Conservation (phyloP, 2,797 vertebrate species). For the Poeciliopsis infans region DNA sequence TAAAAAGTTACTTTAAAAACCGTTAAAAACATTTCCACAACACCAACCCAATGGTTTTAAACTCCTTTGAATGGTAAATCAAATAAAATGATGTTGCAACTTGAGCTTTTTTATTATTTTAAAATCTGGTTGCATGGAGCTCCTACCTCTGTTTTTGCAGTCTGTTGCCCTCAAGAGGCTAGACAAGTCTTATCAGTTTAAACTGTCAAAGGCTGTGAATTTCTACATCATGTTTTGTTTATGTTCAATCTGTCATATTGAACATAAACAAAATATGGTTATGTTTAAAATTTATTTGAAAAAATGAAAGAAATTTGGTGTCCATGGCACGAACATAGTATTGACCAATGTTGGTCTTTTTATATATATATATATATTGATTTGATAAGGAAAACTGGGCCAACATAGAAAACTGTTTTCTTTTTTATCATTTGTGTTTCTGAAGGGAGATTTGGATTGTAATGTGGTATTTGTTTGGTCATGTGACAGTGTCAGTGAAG, state of each 20-base stretch:
- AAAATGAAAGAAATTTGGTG: background rate
- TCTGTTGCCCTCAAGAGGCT: background rate
- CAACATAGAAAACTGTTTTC: too few species aligned
- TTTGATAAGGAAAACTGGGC: too few species aligned
- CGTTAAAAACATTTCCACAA: background rate
- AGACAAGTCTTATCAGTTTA: background rate
- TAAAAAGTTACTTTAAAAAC: background rate
- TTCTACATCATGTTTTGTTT: background rate
- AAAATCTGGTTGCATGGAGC: background rate
- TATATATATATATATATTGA: too few species aligned
- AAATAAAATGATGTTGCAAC: background rate
- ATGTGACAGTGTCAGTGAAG: too few species aligned
- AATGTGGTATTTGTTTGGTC: too few species aligned
- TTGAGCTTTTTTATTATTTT: background rate
- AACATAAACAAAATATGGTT: too few species aligned
- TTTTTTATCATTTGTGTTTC: too few species aligned
- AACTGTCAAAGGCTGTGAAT: background rate
- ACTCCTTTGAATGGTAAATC: background rate
- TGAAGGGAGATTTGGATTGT: too few species aligned
- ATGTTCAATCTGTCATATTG: background rate
- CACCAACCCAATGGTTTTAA: background rate
- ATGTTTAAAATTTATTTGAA: background rate
- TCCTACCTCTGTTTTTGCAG: background rate
- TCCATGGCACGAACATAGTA: too few species aligned
- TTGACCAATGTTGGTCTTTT: too few species aligned